A percentile compares a stretch with the other conserved stretches of the same genome.
These are phyloP conservation scores for Stegana nigrithorax DNA, from an alignment of 2,888 invertebrate species.

Conservation along the genomic window DNA sequence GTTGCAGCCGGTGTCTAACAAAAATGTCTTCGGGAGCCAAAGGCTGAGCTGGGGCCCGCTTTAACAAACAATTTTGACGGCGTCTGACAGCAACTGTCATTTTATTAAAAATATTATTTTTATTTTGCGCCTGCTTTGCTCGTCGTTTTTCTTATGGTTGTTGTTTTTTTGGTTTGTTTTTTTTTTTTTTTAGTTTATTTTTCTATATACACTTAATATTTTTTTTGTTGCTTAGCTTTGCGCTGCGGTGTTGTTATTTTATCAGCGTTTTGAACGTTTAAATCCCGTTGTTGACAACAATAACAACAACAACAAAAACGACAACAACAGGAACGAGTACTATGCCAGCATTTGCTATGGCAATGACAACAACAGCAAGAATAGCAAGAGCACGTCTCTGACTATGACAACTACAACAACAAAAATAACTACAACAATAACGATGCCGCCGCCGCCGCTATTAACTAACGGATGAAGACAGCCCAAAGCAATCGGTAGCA, in stretches of 20 bases:
- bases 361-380: constrained; percentile 50
- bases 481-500: not conserved
- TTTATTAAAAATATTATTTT: constrained; percentile 60
- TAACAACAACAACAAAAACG: constrained; percentile 39
- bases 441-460: not conserved
- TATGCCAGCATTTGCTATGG: not conserved
- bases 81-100: constrained; percentile 59
- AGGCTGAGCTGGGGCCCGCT: not conserved
- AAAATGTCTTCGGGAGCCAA: constrained; percentile 37
- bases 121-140: constrained; percentile 6
- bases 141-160: constrained; percentile 9
- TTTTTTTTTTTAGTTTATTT: constrained; percentile 57
- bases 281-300: constrained; percentile 60
- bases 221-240: too few relatives aligned
- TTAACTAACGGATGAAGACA: not conserved
- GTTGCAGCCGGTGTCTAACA: too few relatives aligned
- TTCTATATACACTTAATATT: too few relatives aligned
- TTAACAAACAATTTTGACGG: constrained; percentile 49
- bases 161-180: constrained; percentile 50
- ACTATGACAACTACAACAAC: constrained; percentile 53
- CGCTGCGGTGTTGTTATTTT: constrained; percentile 9
- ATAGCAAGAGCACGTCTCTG: not conserved
- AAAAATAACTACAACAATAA: constrained; percentile 27
- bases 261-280: constrained; percentile 36
- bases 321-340: not conserved